Conservation (phyloP, 2,888 invertebrate genomes). For the Hylaea fasciaria region DNA sequence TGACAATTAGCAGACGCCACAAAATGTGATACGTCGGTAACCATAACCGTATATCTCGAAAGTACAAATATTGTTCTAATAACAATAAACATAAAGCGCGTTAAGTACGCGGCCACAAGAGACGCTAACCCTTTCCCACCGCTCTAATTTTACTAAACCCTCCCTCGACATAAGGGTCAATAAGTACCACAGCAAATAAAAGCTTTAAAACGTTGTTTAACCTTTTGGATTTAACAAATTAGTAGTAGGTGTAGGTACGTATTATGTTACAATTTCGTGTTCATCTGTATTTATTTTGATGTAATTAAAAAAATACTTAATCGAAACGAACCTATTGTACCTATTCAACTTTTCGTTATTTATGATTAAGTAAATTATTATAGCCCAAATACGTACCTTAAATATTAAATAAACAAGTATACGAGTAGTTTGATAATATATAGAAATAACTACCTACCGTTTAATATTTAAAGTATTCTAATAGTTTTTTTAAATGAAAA, state of each 20-base stretch:
- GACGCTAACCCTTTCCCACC: conserved; percentile 81
- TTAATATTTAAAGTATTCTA: not conserved
- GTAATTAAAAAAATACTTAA: conserved; percentile 31
- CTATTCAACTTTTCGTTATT: too few species aligned
- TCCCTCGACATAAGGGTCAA: conserved; percentile 71
- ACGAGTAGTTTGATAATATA: too few species aligned
- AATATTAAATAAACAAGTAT: too few species aligned
- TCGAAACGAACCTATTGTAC: not conserved
- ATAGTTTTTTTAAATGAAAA: conserved; percentile 24
- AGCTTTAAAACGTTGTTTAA: conserved; percentile 71
- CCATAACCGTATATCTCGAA: conserved; percentile 78
- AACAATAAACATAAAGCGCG: conserved; percentile 82
- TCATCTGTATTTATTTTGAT: conserved; percentile 16
- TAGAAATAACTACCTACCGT: too few species aligned
- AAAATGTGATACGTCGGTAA: conserved; percentile 64
- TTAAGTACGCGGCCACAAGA: conserved; percentile 65
- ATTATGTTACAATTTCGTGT: conserved; percentile 42
- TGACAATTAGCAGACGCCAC: conserved; percentile 46
- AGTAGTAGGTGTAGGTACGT: too few species aligned
- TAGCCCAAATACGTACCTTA: too few species aligned
- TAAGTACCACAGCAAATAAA: conserved; percentile 74
- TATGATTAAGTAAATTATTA: too few species aligned
- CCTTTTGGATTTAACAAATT: conserved; percentile 70
- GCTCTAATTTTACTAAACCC: conserved; percentile 84
- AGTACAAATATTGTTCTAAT: conserved; percentile 84